These are phyloP conservation scores for Pristionchus maxplancki DNA, from an alignment of 2,888 invertebrate genomes.

Conservation along the genomic window DNA sequence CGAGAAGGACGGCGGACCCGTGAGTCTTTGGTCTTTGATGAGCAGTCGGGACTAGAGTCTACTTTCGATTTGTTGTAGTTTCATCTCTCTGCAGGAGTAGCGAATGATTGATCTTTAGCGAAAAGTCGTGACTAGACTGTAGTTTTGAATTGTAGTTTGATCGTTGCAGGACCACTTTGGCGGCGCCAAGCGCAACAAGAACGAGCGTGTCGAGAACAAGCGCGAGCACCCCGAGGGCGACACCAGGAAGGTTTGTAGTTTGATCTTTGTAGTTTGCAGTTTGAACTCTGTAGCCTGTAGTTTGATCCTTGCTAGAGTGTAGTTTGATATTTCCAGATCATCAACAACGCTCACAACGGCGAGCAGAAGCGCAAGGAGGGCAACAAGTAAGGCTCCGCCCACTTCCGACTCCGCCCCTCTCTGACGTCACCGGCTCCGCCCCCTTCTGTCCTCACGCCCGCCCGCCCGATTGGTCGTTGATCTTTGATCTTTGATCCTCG, in stretches of 20 bases:
- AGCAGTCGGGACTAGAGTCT: background rate
- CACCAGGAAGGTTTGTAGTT: conserved; percentile 58
- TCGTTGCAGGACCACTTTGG: conserved; percentile 38
- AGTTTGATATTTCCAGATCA: conserved; percentile 50
- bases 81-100: background rate
- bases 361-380: conserved; percentile 74
- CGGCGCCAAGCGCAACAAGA: conserved; percentile 70
- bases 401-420: background rate
- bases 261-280: conserved; percentile 29
- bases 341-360: conserved; percentile 71
- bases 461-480: background rate
- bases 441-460: background rate
- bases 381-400: conserved; percentile 19
- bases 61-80: background rate
- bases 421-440: background rate
- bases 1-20: conserved; percentile 70
- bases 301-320: background rate
- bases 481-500: background rate
- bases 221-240: conserved; percentile 72
- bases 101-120: conserved; percentile 46
- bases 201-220: conserved; percentile 74
- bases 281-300: background rate
- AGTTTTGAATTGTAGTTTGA: background rate
- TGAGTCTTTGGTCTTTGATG: conserved; percentile 52
- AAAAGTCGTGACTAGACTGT: background rate